Evolutionary conservation across 2,113 vertebrate species (phyloP).

Genomic region (Anolis carolinensis): DNA sequence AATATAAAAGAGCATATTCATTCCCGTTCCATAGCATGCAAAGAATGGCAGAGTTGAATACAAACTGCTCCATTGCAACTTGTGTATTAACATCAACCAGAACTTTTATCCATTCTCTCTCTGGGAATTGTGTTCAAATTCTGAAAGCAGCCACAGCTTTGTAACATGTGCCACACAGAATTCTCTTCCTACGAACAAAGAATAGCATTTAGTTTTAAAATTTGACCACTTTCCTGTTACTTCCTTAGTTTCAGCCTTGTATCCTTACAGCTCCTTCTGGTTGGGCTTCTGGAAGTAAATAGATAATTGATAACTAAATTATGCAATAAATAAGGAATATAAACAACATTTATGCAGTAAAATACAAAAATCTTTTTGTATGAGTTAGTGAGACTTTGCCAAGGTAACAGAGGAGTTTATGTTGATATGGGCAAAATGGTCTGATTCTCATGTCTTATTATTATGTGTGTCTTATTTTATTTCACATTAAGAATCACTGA

Average conservation of each 20-base stretch:
- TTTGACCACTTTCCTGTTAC: not conserved
- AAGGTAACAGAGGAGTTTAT: not conserved
- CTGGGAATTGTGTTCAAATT: conserved; percentile 40
- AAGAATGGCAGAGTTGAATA: conserved; percentile 50
- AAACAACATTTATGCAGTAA: not conserved
- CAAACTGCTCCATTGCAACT: conserved; percentile 61
- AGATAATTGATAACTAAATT: too few relatives aligned
- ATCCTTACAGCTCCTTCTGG: not conserved
- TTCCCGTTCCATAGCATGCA: conserved; percentile 42
- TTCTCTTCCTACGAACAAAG: not conserved
- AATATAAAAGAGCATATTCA: conserved; percentile 58
- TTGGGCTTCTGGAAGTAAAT: not conserved
- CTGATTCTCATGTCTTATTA: not conserved
- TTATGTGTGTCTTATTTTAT: not conserved
- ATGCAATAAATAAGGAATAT: too few relatives aligned
- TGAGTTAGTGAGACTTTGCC: not conserved
- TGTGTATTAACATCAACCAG: conserved; percentile 59
- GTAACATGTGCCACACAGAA: not conserved
- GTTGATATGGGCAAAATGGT: not conserved
- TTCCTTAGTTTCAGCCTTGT: not conserved
- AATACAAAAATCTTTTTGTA: not conserved
- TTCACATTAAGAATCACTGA: not conserved
- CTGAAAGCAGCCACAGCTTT: conserved; percentile 30
- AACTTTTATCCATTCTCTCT: not conserved
- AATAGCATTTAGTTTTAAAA: not conserved